These are phyloP conservation scores for Lerema accius DNA, from an alignment of 1,140 invertebrate genomes.

Conservation along the genomic window DNA sequence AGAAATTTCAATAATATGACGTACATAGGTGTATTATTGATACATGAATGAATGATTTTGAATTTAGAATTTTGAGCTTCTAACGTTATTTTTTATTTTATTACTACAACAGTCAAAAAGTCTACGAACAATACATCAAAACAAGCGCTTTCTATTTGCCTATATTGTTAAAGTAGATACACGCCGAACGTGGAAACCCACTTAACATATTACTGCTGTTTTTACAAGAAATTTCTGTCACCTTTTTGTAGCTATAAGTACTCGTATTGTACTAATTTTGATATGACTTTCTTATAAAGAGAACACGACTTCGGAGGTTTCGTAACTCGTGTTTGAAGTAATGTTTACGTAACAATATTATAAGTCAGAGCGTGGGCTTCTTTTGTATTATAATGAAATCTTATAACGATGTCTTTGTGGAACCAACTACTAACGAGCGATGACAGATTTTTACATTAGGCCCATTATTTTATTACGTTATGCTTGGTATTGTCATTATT, in stretches of 20 bases:
- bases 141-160: background rate
- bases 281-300: background rate
- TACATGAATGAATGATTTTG: too few species aligned
- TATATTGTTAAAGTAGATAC: background rate
- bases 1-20: too few species aligned
- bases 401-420: too few species aligned
- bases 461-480: too few species aligned
- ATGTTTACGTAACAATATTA: background rate
- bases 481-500: too few species aligned
- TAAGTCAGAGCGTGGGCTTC: background rate
- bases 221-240: background rate
- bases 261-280: background rate
- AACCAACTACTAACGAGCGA: too few species aligned
- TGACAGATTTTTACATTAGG: too few species aligned
- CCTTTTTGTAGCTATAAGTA: slow-evolving; percentile 1
- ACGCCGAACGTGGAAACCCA: background rate
- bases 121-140: background rate
- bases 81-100: too few species aligned
- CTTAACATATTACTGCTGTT: background rate
- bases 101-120: background rate
- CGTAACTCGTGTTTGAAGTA: background rate
- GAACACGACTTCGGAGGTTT: background rate
- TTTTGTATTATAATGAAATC: too few species aligned
- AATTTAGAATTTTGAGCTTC: too few species aligned
- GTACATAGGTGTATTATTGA: too few species aligned